Evolutionary conservation across 2,113 vertebrate genomes (phyloP), one percentile per base, ranked within the genome.

Genomic region (Caracal caracal): DNA sequence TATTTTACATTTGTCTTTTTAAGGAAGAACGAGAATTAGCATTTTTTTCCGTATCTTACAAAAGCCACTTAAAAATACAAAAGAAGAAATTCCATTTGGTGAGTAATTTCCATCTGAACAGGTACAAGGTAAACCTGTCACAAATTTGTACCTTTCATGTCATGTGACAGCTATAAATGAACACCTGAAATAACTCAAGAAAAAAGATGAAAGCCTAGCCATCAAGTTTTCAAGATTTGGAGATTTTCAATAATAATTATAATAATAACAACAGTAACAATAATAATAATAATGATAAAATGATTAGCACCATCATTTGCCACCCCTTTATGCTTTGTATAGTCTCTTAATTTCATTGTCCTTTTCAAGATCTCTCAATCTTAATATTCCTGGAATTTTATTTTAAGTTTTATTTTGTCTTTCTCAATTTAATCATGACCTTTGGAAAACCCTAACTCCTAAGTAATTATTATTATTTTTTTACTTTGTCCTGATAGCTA

Each of bases 101-200:
- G 49, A 70, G 22, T 90, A 66, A 78, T 93, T 96, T 94, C 82
- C 73, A 66, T 79, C 82, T 63, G 33, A 91, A 6, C 43, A 81
- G 35, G 28, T 95, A 5, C 47, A 95, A 78, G 3, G 17, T 70
- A 81, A 88, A 95, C 10, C 43, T 93, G 71, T 90, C 13, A 13
- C 24, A 43, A 79, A 65, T 73, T 76, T 94, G 66, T 7, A 78
- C 17, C 40, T 70, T 95, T 73, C 51, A 17, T 85, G 16, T 86
- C 17, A 37, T 83, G 65, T 91, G 71, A 75, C 30, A 65, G 22
- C 13, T 40, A 5, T 78, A 71, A 94, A 94, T 92, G 26, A 88
- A 56, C 20, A 95, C 22, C 11, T 37, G 63, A 81, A 92, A 53
- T 80, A 76, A 80, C 0, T 76, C 28, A 33, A 92, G 19, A 56